Evolutionary conservation across 1,140 invertebrate genomes (phyloP), one percentile per base, ranked within the genome.

Genomic region (Cyphomyrmex costatus): DNA sequence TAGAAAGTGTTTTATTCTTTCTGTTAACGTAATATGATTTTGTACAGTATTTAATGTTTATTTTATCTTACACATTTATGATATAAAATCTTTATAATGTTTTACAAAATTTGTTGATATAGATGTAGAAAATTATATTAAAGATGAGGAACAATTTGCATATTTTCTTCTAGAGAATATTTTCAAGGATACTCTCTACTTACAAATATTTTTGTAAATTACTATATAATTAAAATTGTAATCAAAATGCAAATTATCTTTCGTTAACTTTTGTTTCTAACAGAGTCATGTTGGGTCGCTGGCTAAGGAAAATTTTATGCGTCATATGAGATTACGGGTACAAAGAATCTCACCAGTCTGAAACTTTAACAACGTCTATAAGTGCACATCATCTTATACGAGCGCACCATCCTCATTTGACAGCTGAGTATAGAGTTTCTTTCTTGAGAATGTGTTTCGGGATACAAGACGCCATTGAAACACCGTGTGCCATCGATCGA

Each of bases 291-390:
- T 49, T 21, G 30, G 19, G n/a, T 68, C 4, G 30, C 7, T 24
- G 27, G n/a, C 27, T 53, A 7, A 8, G 21, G 77, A 27, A 42
- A 56, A 68, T 36, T 68, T 80, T 68, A 68, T n/a, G n/a, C 46
- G 19, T 49, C 61, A 46, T 16, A 14, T 46, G 24, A 68, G 21
- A 49, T 80, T 68, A 16, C 10, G 2, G 7, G 30, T 16, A 58
- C 24, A 7, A 53, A 58, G 46, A n/a, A 21, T 53, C 30, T 68
- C 36, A 16, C n/a, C 30, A 53, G 61, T 79, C 61, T 36, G 14
- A 66, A 66, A 58, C 46, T 68, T 80, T 56, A 66, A 80, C 61
- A 36, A 21, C 46, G 14, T 68, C n/a, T n/a, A 46, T 19, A 19
- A 53, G 30, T 19, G 42, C 21, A 33, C 46, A 53, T 36, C 60